phyloP scores from a whole-genome alignment of 2,888 invertebrate genomes.

The Tyria jacobaeae region DNA sequence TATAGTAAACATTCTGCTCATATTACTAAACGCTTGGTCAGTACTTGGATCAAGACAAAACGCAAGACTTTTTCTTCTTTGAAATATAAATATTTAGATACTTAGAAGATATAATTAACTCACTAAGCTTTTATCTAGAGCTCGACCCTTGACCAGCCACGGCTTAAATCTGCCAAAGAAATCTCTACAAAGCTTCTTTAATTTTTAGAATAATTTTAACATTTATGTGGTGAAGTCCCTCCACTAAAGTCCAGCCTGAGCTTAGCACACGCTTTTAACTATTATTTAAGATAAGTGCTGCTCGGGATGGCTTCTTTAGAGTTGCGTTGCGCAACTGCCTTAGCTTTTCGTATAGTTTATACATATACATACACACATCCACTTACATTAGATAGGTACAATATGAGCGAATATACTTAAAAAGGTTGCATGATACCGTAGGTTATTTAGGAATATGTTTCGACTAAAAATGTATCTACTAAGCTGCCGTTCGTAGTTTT shows the following conservation, averaged over 20 bases:
- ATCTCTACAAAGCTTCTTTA: not conserved
- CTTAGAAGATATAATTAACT: too few relatives aligned
- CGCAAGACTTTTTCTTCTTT: too few relatives aligned
- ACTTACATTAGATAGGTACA: not conserved
- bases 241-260: slow-evolving; percentile 55
- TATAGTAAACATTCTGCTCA: too few relatives aligned
- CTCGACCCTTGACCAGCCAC: not conserved
- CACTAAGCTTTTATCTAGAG: too few relatives aligned
- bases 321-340: slow-evolving; percentile 48
- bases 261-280: slow-evolving; percentile 52
- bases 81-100: too few relatives aligned
- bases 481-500: too few relatives aligned
- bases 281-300: slow-evolving; percentile 39
- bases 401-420: too few relatives aligned
- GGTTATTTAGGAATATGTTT: not conserved
- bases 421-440: too few relatives aligned
- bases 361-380: slow-evolving; percentile 27
- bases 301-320: slow-evolving; percentile 61
- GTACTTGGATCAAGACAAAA: too few relatives aligned
- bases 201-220: slow-evolving; percentile 1
- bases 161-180: too few relatives aligned
- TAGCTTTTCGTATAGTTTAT: slow-evolving; percentile 32
- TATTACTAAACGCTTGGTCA: too few relatives aligned
- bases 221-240: slow-evolving; percentile 12
- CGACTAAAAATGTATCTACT: not conserved